A percentile compares a stretch with the other conserved stretches of the same genome.
Conservation (phyloP, 2,888 invertebrate species). For the Metalampra italica region DNA sequence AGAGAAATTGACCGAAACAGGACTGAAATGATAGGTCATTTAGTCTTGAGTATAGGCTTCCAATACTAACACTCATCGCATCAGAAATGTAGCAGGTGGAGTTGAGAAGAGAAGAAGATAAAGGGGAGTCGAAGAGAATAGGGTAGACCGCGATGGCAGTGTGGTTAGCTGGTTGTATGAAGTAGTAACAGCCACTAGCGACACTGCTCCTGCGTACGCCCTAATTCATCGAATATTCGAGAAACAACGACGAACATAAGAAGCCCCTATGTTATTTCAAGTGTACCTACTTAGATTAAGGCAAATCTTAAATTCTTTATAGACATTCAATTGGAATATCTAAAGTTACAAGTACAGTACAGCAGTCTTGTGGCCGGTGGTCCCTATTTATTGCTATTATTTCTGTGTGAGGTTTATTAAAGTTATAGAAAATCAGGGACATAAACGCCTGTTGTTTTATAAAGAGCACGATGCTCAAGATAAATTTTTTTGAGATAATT, state of each 20-base stretch:
- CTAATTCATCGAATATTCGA: slow-evolving; percentile 23
- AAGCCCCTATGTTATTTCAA: not conserved
- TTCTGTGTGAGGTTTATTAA: too few relatives aligned
- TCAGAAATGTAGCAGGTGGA: not conserved
- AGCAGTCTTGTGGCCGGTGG: too few relatives aligned
- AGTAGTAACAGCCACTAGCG: slow-evolving; percentile 93
- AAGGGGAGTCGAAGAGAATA: slow-evolving; percentile 14
- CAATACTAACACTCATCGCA: slow-evolving; percentile 1
- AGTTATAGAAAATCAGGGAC: too few relatives aligned
- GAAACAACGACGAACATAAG: not conserved
- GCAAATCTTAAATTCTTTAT: too few relatives aligned
- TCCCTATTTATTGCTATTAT: too few relatives aligned
- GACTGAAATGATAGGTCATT: not conserved
- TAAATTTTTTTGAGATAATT: too few relatives aligned
- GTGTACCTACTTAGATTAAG: too few relatives aligned
- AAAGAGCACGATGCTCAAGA: too few relatives aligned
- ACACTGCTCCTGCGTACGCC: slow-evolving; percentile 91
- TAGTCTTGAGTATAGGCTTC: slow-evolving; percentile 15
- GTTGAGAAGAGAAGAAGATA: slow-evolving; percentile 14
- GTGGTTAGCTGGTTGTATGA: slow-evolving; percentile 99
- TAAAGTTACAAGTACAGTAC: too few relatives aligned
- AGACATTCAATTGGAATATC: too few relatives aligned
- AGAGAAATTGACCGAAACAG: slow-evolving; percentile 11
- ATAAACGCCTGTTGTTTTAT: too few relatives aligned
- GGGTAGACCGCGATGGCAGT: slow-evolving; percentile 93